Evolutionary conservation across 2,888 invertebrate genomes (phyloP).

Genomic region (Anagyrus pseudococci): DNA sequence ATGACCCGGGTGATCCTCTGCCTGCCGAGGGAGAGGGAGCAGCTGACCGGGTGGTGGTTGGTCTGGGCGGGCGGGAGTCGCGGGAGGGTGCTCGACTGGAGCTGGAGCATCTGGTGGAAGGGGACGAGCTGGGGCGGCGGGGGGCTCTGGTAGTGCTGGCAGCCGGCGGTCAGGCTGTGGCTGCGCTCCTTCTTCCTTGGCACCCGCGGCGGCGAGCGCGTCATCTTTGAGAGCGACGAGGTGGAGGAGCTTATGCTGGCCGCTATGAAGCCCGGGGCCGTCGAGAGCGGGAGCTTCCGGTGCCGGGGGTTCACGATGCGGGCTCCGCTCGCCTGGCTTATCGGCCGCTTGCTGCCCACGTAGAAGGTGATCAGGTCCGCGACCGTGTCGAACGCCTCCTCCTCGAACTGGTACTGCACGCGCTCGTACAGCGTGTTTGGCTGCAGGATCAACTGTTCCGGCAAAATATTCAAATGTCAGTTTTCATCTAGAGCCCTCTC

Average conservation of each 20-base stretch:
- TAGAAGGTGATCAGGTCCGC: conserved; percentile 93
- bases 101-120: conserved; percentile 11
- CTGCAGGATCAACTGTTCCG: conserved; percentile 78
- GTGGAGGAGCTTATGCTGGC: conserved; percentile 64
- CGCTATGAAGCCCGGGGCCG: conserved; percentile 51
- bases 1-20: conserved; percentile 67
- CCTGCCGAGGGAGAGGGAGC: conserved; percentile 56
- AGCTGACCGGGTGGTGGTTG: conserved; percentile 55
- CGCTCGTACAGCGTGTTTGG: conserved; percentile 91
- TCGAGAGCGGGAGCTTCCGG: conserved; percentile 74
- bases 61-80: conserved; percentile 20
- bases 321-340: conserved; percentile 88
- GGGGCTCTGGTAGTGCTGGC: conserved; percentile 32
- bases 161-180: conserved; percentile 72
- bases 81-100: conserved; percentile 31
- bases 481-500: no score
- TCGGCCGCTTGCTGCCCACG: conserved; percentile 87
- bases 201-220: conserved; percentile 56
- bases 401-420: conserved; percentile 93
- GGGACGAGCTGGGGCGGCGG: conserved; percentile 33
- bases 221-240: conserved; percentile 64
- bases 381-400: conserved; percentile 91
- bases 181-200: conserved; percentile 73
- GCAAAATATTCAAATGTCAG: not conserved
- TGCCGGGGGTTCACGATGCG: conserved; percentile 86